Conservation (phyloP, 2,113 vertebrate species). For the Oncorhynchus kisutch region DNA sequence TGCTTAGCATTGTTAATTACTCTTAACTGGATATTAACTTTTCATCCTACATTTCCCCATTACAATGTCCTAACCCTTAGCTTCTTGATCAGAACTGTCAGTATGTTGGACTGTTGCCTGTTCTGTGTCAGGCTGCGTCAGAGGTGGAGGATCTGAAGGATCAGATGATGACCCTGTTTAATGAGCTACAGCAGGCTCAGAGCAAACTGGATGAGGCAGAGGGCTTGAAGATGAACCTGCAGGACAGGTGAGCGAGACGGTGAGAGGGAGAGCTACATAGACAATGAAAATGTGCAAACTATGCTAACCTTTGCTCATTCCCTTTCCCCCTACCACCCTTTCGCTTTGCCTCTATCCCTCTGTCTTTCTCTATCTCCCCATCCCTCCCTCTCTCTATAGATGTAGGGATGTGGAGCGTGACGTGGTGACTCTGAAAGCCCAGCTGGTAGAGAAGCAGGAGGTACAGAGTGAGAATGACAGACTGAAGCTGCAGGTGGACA, state of each 20-base stretch:
- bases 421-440: constrained; percentile 66
- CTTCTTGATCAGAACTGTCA: too few species aligned
- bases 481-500: constrained; percentile 89
- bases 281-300: neutral
- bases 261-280: too few species aligned
- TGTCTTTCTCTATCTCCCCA: neutral
- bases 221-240: constrained; percentile 90
- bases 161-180: constrained; percentile 84
- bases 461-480: constrained; percentile 79
- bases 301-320: neutral
- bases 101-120: neutral
- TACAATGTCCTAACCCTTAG: too few species aligned
- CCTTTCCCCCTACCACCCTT: neutral
- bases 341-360: neutral
- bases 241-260: constrained; percentile 83
- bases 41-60: too few species aligned
- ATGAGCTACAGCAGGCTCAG: constrained; percentile 90
- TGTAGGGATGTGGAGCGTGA: constrained; percentile 87
- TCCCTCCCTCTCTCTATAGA: constrained; percentile 59
- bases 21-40: too few species aligned
- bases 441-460: constrained; percentile 84
- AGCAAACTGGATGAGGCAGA: constrained; percentile 89
- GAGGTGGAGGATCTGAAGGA: constrained; percentile 85
- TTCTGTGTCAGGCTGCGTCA: constrained; percentile 71
- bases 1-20: too few species aligned